phyloP scores from a whole-genome alignment of 2,888 invertebrate genomes.

The Parnassius orleans region DNA sequence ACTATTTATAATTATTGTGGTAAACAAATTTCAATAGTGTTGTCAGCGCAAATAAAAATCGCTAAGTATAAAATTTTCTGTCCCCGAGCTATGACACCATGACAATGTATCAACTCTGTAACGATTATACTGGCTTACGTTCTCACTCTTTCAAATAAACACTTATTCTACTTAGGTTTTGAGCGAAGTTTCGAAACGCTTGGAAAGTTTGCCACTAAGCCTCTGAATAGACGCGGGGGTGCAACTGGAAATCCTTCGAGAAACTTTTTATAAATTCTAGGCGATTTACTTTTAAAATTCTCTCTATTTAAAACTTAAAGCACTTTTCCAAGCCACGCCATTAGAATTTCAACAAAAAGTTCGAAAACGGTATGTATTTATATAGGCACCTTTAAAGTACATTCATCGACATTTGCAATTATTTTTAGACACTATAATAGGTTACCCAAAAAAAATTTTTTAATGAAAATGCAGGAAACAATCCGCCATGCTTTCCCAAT shows the following conservation, averaged over 20 bases:
- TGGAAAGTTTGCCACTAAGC: slow-evolving; percentile 24
- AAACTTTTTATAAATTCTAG: slow-evolving; percentile 25
- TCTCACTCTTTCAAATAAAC: slow-evolving; percentile 16
- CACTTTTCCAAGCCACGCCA: slow-evolving; percentile 16
- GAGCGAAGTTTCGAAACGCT: slow-evolving; percentile 23
- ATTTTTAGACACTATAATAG: too few relatives aligned
- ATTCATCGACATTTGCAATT: too few relatives aligned
- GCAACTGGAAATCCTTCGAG: slow-evolving; percentile 23
- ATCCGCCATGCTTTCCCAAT: too few relatives aligned
- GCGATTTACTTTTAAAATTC: slow-evolving; percentile 26
- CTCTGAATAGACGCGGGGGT: slow-evolving; percentile 22
- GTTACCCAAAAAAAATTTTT: too few relatives aligned
- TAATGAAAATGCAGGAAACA: too few relatives aligned
- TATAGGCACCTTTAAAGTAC: neutral
- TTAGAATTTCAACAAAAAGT: slow-evolving; percentile 15
- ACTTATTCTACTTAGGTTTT: slow-evolving; percentile 22
- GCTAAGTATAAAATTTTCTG: too few relatives aligned
- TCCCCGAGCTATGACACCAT: too few relatives aligned
- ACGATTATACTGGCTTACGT: slow-evolving; percentile 3
- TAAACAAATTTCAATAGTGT: too few relatives aligned
- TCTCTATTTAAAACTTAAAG: slow-evolving; percentile 25
- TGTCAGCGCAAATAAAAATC: too few relatives aligned
- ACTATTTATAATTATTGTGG: too few relatives aligned
- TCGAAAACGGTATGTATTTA: slow-evolving; percentile 7
- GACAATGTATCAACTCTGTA: neutral